phyloP scores from a whole-genome alignment of 2,888 invertebrate species.

The Ophion obscuratus region DNA sequence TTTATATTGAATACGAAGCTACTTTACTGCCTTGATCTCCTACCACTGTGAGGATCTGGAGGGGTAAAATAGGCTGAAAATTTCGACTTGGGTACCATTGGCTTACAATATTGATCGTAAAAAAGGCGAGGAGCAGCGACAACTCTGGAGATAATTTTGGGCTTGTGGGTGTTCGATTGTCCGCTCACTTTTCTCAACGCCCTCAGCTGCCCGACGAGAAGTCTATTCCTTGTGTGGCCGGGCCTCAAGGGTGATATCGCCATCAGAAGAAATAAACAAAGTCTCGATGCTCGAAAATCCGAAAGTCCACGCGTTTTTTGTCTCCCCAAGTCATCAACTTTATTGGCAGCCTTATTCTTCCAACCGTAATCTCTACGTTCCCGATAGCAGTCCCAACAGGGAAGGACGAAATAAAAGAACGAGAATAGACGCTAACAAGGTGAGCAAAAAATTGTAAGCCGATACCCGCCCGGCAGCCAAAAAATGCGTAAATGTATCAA shows the following conservation, averaged over 20 bases:
- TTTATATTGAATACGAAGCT: too few relatives aligned
- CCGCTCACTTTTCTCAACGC: background rate
- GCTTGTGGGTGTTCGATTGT: background rate
- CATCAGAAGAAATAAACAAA: background rate
- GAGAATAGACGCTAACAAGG: background rate
- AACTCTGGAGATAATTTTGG: background rate
- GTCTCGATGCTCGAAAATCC: background rate
- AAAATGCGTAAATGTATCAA: background rate
- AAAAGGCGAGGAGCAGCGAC: background rate
- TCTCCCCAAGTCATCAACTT: background rate
- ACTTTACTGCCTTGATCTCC: too few relatives aligned
- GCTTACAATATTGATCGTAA: background rate
- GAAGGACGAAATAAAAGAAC: background rate
- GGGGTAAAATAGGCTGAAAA: too few relatives aligned
- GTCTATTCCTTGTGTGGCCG: background rate
- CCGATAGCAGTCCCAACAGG: background rate
- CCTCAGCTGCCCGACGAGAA: background rate
- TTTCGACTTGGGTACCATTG: too few relatives aligned
- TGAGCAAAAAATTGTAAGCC: background rate
- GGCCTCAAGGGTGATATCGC: background rate
- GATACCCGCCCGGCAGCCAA: background rate
- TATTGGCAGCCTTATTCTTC: background rate
- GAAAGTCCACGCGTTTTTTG: background rate
- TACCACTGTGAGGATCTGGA: too few relatives aligned
- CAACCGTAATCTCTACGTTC: background rate